Percentiles rank a stretch among this genome's conserved stretches.
These are phyloP conservation scores for Nomada goodeniana DNA, from an alignment of 2,888 invertebrate genomes.

Conservation along the genomic window DNA sequence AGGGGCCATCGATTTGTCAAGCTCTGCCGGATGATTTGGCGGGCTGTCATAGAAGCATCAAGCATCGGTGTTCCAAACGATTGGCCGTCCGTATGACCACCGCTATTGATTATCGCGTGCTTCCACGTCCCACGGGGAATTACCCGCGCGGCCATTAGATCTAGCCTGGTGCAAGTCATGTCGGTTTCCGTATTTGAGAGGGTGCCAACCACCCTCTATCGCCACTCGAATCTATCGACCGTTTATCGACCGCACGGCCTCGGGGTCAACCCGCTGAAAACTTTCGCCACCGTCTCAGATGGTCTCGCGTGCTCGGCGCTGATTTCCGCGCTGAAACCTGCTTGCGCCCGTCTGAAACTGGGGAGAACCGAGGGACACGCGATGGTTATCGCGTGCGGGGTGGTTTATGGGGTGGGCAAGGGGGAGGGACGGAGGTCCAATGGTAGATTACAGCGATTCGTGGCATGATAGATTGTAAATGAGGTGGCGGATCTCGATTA, in stretches of 20 bases:
- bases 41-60: constrained; percentile 28
- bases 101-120: constrained; percentile 66
- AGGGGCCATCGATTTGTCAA: constrained; percentile 53
- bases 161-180: constrained; percentile 19
- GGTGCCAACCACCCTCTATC: constrained; percentile 49
- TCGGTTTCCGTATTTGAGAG: constrained; percentile 68
- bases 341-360: background rate
- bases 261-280: background rate
- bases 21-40: constrained; percentile 47
- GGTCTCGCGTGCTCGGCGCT: background rate
- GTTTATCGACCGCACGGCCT: constrained; percentile 36
- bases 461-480: too few relatives aligned
- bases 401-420: constrained; percentile 9
- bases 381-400: background rate
- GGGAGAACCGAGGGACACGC: background rate
- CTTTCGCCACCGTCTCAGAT: constrained; percentile 1
- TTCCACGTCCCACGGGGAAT: constrained; percentile 62
- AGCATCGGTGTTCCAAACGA: constrained; percentile 46
- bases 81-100: constrained; percentile 37
- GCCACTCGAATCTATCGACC: constrained; percentile 28
- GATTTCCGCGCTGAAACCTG: constrained; percentile 1
- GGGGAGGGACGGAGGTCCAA: background rate
- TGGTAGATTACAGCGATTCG: too few relatives aligned
- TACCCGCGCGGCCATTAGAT: constrained; percentile 58
- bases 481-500: too few relatives aligned